These are phyloP conservation scores for Okamejei kenojei DNA, from an alignment of 2,797 vertebrate species.

Conservation along the genomic window DNA sequence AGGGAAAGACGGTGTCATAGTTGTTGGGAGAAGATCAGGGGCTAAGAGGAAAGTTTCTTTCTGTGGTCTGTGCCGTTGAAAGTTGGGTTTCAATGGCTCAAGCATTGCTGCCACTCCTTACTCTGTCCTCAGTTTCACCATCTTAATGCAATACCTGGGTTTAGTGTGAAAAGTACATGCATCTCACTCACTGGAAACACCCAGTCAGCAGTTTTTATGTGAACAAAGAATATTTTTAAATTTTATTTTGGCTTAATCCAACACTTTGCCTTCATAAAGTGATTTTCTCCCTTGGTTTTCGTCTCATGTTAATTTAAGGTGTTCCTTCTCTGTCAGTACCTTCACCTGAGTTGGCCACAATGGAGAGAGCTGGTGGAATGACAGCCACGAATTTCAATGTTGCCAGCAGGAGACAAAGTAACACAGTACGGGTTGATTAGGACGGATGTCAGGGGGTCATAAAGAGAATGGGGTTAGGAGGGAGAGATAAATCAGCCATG, in stretches of 20 bases:
- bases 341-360: not conserved
- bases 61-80: not conserved
- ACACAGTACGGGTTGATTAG: not conserved
- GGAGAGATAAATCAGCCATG: too few species aligned
- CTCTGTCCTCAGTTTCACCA: not conserved
- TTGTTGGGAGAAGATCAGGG: not conserved
- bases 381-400: too few species aligned
- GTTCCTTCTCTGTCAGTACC: not conserved
- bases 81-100: not conserved
- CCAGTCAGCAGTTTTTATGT: not conserved
- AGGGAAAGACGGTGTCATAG: not conserved
- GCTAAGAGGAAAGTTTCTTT: not conserved
- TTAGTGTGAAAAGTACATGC: not conserved
- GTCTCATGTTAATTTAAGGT: not conserved
- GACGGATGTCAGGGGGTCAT: too few species aligned
- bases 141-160: not conserved
- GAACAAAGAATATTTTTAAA: not conserved
- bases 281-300: not conserved
- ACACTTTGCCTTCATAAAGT: not conserved
- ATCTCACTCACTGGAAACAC: not conserved
- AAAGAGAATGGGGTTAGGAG: too few species aligned
- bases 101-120: not conserved
- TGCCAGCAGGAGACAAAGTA: not conserved
- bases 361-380: not conserved
- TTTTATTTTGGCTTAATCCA: not conserved